Conservation (phyloP, 1,140 invertebrate species). For the Pachypsylla venusta region DNA sequence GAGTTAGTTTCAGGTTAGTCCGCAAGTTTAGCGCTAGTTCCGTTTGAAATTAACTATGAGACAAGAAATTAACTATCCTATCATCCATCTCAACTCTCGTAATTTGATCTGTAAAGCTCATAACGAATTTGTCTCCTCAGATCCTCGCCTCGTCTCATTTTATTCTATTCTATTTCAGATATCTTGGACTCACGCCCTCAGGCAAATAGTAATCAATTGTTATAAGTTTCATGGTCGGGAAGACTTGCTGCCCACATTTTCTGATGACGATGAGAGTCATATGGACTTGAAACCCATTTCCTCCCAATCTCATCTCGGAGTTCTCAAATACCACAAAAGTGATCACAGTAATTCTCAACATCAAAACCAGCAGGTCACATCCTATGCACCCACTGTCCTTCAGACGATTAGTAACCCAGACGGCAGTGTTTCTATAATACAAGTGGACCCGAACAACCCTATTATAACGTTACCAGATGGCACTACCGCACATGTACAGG, state of each 20-base stretch:
- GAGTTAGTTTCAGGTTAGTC: too few relatives aligned
- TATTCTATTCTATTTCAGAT: constrained; percentile 50
- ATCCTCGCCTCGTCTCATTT: too few relatives aligned
- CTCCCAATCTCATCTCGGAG: constrained; percentile 38
- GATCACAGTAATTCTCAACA: constrained; percentile 15
- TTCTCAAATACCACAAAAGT: constrained; percentile 39
- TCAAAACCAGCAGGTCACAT: constrained; percentile 38
- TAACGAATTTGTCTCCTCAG: too few relatives aligned
- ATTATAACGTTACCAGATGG: constrained; percentile 91
- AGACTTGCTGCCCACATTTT: constrained; percentile 86
- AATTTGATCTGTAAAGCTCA: too few relatives aligned
- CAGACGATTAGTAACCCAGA: constrained; percentile 94
- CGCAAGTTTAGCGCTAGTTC: too few relatives aligned
- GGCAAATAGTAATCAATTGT: constrained; percentile 95
- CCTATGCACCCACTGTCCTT: constrained; percentile 78
- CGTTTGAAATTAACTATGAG: too few relatives aligned
- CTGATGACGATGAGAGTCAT: constrained; percentile 76
- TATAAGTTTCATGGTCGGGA: constrained; percentile 95
- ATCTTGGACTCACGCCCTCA: constrained; percentile 93
- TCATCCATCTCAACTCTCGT: too few relatives aligned
- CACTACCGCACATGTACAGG: constrained; percentile 84
- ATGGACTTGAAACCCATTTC: background rate
- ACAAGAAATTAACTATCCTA: too few relatives aligned
- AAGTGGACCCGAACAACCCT: constrained; percentile 86
- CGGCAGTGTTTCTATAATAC: constrained; percentile 89